phyloP scores from a whole-genome alignment of 2,797 vertebrate genomes.

The Dicrostonyx torquatus region DNA sequence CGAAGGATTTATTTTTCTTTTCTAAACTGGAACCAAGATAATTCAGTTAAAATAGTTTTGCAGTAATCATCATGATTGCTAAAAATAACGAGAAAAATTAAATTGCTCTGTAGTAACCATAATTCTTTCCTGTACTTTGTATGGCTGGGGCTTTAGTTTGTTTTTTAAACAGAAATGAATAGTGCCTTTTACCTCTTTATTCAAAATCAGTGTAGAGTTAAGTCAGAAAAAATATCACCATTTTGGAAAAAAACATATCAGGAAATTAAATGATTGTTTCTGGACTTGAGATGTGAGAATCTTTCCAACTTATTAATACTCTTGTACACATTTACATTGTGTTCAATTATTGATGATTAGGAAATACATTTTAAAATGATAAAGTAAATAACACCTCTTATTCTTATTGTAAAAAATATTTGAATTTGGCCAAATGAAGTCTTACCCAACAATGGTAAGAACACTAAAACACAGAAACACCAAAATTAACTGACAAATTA shows the following conservation, averaged over 20 bases:
- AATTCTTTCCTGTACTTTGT: slow-evolving; percentile 5
- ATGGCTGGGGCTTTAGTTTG: not conserved
- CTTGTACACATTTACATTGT: not conserved
- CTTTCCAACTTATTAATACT: not conserved
- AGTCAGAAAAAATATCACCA: slow-evolving; percentile 1
- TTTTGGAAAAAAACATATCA: slow-evolving; percentile 39
- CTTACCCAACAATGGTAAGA: slow-evolving; percentile 15
- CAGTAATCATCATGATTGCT: not conserved
- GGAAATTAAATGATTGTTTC: slow-evolving; percentile 1
- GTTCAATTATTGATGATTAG: not conserved
- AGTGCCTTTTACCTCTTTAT: not conserved
- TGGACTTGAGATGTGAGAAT: not conserved
- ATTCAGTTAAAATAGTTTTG: slow-evolving; percentile 31
- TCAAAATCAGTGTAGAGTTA: slow-evolving; percentile 11
- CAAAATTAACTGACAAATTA: not conserved
- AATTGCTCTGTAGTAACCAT: not conserved
- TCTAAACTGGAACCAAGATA: not conserved
- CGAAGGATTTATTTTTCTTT: not conserved
- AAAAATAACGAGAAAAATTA: not conserved
- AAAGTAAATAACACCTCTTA: not conserved
- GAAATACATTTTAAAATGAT: not conserved
- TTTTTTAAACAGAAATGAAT: not conserved
- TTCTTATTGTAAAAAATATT: not conserved
- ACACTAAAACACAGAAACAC: not conserved
- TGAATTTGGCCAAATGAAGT: not conserved